These are phyloP conservation scores for Borostomias antarcticus DNA, from an alignment of 2,797 vertebrate genomes.

Conservation along the genomic window DNA sequence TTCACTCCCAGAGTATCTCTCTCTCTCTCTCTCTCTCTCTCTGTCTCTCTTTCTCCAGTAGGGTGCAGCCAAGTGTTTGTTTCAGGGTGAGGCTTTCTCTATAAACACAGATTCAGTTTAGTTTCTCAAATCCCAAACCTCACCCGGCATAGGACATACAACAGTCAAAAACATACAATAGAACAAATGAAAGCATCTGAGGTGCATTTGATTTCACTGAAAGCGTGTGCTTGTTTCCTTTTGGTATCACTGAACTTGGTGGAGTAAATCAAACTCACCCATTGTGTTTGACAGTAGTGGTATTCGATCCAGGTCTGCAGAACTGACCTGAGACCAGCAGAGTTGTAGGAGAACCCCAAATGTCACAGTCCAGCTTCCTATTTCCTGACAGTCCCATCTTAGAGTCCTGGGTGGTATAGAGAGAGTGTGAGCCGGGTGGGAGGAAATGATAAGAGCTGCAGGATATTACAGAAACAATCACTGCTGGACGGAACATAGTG, in stretches of 20 bases:
- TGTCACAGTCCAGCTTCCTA: constrained; percentile 1
- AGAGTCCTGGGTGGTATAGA: background rate
- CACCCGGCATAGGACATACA: too few species aligned
- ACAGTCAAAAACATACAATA: background rate
- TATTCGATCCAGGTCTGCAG: background rate
- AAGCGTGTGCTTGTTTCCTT: too few species aligned
- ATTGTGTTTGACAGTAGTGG: background rate
- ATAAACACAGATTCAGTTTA: too few species aligned
- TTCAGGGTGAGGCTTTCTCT: too few species aligned
- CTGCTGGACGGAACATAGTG: background rate
- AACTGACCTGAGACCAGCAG: background rate
- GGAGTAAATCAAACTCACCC: background rate
- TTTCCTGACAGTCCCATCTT: constrained; percentile 6
- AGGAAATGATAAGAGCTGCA: background rate
- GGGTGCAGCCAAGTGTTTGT: too few species aligned
- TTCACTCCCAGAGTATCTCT: too few species aligned
- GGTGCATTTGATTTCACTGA: background rate
- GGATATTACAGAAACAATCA: background rate
- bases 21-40: too few species aligned
- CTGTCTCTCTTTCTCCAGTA: too few species aligned
- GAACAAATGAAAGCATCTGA: background rate
- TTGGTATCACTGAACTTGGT: background rate
- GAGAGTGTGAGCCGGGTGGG: background rate
- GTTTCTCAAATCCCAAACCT: too few species aligned
- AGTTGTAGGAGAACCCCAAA: background rate